Evolutionary conservation across 2,797 vertebrate species (phyloP), one percentile per base, ranked within the genome.

Genomic region (Serranus cabrilla): DNA sequence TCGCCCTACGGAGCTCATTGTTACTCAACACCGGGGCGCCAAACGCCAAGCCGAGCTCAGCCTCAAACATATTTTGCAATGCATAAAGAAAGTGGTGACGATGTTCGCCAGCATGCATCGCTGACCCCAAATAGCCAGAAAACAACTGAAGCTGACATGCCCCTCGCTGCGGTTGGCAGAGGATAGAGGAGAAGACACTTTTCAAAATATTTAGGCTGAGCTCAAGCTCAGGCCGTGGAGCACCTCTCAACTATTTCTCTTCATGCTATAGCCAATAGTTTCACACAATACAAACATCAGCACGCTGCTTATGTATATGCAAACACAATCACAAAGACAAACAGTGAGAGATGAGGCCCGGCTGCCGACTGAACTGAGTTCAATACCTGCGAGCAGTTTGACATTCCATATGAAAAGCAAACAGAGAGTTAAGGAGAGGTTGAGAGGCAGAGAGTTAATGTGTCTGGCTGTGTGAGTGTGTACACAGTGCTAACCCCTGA

Each of bases 111-210:
- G 66, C 63, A 61, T 73, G 74, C 86, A 81, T 78, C 46, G 45
- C 21, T 84, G 86, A 89, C 78, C 85, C 64, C 81, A 76, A 86
- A 85, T 40, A 84, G 72, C 47, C 82, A 89, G 77, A 89, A 87
- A 88, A 87, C 74, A 80, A 81, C 76, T 66, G 74, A 80, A 83
- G 73, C 70, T 50, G 17, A 50, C 27, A 25, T 74, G 80, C 42
- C 71, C 62, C 69, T 0, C 25, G 52, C 68, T 21, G 42, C 31
- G 65, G 51, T 71, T 72, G 82, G 64, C 66, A 71, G 46, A 50
- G 43, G 61, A 49, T 27, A 20, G 49, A 56, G 55, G 39, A 57
- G 25, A 52, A n/a, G 42, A 78, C 61, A 65, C 64, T 71, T 83
- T 57, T 71, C 51, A 60, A 66, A 82, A 79, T 74, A 78, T 79